Percentiles rank a stretch among this genome's conserved stretches.
These are phyloP conservation scores for Propithecus perrieri DNA, from an alignment of 2,797 vertebrate species.

Conservation along the genomic window DNA sequence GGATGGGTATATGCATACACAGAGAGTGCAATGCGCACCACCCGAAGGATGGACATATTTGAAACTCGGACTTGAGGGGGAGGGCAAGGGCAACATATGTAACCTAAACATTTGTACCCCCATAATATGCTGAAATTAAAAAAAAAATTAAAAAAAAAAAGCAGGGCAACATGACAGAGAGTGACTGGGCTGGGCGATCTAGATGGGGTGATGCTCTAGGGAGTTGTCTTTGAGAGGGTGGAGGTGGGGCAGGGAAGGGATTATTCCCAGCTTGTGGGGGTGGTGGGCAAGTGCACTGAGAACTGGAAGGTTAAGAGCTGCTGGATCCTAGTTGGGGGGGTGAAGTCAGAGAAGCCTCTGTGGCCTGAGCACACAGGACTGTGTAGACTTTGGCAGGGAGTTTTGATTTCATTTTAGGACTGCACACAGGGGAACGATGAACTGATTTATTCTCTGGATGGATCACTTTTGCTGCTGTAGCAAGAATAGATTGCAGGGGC, in stretches of 20 bases:
- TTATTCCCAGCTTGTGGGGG: too few species aligned
- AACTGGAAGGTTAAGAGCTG: background rate
- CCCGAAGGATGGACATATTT: too few species aligned
- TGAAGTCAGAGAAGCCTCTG: background rate
- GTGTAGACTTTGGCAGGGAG: background rate
- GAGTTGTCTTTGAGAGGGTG: background rate
- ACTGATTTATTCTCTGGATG: background rate
- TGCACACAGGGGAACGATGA: background rate
- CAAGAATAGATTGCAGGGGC: background rate
- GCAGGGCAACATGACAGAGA: background rate
- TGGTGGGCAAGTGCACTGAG: background rate
- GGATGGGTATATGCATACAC: too few species aligned
- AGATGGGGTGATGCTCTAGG: background rate
- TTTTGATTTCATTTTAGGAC: background rate
- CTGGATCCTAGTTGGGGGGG: background rate
- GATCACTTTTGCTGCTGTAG: background rate
- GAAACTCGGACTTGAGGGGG: too few species aligned
- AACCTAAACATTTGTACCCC: too few species aligned
- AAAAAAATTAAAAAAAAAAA: background rate
- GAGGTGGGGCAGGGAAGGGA: rapidly evolving
- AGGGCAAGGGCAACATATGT: too few species aligned
- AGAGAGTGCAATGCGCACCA: too few species aligned
- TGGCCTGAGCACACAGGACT: background rate
- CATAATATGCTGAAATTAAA: too few species aligned
- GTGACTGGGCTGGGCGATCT: background rate